These are phyloP conservation scores for Lacerta bilineata DNA, from an alignment of 2,797 vertebrate species.

Conservation along the genomic window DNA sequence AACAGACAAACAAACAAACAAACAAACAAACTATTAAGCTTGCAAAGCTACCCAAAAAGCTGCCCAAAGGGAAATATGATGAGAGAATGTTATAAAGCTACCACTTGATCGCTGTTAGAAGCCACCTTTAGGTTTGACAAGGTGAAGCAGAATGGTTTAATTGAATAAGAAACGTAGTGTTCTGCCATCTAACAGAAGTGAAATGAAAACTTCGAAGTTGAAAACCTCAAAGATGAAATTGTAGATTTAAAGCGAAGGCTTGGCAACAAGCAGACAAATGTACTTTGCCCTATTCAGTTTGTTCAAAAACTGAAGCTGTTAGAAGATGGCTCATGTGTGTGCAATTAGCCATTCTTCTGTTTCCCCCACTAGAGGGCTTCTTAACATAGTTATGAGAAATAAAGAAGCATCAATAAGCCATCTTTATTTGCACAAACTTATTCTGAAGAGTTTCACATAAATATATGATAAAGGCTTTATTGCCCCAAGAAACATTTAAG, in stretches of 20 bases:
- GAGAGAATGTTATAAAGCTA: no score
- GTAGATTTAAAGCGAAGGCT: not conserved
- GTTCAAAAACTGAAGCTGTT: not conserved
- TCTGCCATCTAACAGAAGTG: not conserved
- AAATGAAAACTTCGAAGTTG: not conserved
- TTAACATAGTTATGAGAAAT: not conserved
- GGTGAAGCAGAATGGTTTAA: not conserved
- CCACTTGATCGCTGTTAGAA: not conserved
- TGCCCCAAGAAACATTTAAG: slow-evolving; percentile 37
- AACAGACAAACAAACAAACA: no score
- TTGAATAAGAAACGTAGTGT: not conserved
- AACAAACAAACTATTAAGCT: no score
- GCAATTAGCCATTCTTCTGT: not conserved
- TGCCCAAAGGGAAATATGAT: no score
- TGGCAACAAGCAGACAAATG: not conserved
- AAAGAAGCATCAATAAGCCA: fast-evolving
- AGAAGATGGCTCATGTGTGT: slow-evolving; percentile 1
- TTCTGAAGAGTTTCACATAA: not conserved
- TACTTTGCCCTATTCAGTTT: slow-evolving; percentile 12
- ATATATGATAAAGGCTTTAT: not conserved
- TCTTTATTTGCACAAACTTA: not conserved
- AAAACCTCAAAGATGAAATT: slow-evolving; percentile 7
- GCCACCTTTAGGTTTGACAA: not conserved
- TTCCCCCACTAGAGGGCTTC: slow-evolving; percentile 6
- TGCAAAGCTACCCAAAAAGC: no score